Evolutionary conservation across 2,888 invertebrate species (phyloP).

Genomic region (Macroteleia sp.): DNA sequence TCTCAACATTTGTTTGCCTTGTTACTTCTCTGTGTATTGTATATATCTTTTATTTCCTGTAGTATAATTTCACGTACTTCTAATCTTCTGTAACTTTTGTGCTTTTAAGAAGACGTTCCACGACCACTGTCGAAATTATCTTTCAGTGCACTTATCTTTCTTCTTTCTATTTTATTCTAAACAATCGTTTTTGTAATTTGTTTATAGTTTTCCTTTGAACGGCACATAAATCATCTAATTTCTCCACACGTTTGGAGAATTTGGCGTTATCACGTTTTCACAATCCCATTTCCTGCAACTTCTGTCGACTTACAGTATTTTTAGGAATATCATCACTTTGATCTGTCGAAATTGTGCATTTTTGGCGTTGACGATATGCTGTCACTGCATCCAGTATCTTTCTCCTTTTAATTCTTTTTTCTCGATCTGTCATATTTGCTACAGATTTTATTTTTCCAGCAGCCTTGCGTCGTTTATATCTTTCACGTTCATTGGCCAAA

Average conservation of each 20-base stretch:
- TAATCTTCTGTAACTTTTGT: too few species aligned
- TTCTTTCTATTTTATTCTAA: constrained; percentile 3
- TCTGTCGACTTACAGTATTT: constrained; percentile 2
- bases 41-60: constrained; percentile 1
- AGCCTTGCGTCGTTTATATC: constrained; percentile 19
- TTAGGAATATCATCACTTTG: too few species aligned
- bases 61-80: not conserved
- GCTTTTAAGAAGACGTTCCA: too few species aligned
- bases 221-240: not conserved
- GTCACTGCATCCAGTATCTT: not conserved
- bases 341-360: too few species aligned
- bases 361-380: not conserved
- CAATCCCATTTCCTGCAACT: not conserved
- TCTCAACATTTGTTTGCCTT: constrained; percentile 4
- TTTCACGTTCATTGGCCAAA: constrained; percentile 11
- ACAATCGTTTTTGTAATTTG: constrained; percentile 2
- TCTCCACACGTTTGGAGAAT: constrained; percentile 7
- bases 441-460: constrained; percentile 24
- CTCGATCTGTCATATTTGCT: constrained; percentile 11
- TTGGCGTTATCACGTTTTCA: not conserved
- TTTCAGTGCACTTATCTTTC: too few species aligned
- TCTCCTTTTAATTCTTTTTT: constrained; percentile 21
- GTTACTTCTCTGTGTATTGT: not conserved
- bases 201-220: not conserved
- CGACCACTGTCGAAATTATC: too few species aligned